Base-by-base conservation (phyloP, 2,113 vertebrate genomes). In the Columba livia region DNA sequence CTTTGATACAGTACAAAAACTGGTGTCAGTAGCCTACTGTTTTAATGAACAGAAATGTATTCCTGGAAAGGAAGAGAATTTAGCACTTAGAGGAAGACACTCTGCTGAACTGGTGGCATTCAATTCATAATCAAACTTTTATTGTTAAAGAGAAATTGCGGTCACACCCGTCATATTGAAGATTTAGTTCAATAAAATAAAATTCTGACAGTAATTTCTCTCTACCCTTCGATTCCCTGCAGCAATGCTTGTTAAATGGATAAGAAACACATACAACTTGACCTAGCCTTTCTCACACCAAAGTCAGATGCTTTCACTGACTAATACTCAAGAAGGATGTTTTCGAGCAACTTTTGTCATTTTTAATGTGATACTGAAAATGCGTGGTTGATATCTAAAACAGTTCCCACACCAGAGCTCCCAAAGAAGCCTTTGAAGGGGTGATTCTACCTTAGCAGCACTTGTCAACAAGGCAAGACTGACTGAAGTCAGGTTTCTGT, bases 51-150 rank as follows among this genome's bases (percentile, higher is more conserved):
- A 86, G 88, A 93, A 86, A 73, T 54, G 38, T 9, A 58, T 95
- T 67, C 82, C 66, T 79, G 71, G 53, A 40, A 84, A 90, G 61
- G 69, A 75, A 79, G 26, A 42, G 53, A 91, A 72, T 86, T 90
- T 90, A 90, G 87, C 48, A 53, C 67, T 92, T 74, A 88, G 56
- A 61, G 69, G 86, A 90, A 86, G 2, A 20, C 44, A 14, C 65
- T 91, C n/a, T 72, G 53, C 61, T 94, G 89, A 95, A 92, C 61
- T 44, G 48, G 25, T 93, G 91, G 79, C 91, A 79, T 91, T 93
- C 44, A 53, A 78, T 77, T 94, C 62, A 42, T 72, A 93, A 79
- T 90, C 54, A 79, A 79, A 81, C 47, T 84, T 95, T 42, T 84
- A 85, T 56, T 86, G 64, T 78, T 89, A 56, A 87, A 81, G 72